Percentiles rank a stretch among this genome's conserved stretches.
Conservation (phyloP, 2,797 vertebrate species). For the Alcedo atthis region DNA sequence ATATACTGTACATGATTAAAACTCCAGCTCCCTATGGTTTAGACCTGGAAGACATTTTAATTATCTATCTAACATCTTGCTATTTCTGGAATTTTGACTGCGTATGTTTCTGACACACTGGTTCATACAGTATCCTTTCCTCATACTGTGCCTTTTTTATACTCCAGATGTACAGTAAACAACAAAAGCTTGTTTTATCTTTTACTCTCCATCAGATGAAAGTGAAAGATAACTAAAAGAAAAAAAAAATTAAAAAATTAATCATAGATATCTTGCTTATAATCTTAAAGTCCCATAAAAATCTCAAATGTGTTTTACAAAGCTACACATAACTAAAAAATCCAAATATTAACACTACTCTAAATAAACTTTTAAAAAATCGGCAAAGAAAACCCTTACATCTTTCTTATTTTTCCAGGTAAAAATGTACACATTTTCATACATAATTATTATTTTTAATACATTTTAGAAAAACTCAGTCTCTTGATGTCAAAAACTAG, state of each 20-base stretch:
- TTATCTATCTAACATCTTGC: constrained; percentile 80
- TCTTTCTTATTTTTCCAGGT: background rate
- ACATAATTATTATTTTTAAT: background rate
- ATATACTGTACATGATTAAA: constrained; percentile 78
- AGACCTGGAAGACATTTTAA: constrained; percentile 81
- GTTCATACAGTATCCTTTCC: constrained; percentile 76
- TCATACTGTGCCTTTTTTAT: constrained; percentile 70
- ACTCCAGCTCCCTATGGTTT: constrained; percentile 73
- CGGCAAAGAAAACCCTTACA: background rate
- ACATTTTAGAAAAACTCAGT: background rate
- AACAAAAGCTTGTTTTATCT: constrained; percentile 78
- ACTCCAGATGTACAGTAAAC: constrained; percentile 77
- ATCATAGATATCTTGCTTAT: constrained; percentile 14
- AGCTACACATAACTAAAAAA: background rate
- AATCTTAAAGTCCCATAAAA: background rate
- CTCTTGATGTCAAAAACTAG: background rate
- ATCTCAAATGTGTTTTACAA: constrained; percentile 11
- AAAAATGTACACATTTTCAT: background rate
- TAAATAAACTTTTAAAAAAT: background rate
- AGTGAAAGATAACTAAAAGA: constrained; percentile 31
- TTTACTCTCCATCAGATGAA: constrained; percentile 72
- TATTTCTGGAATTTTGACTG: constrained; percentile 80
- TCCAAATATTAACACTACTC: background rate
- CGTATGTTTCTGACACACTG: constrained; percentile 74
- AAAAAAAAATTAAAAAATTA: constrained; percentile 61